Evolutionary conservation across 2,888 invertebrate genomes (phyloP).

Genomic region (Sphaerophoria rueppellii): DNA sequence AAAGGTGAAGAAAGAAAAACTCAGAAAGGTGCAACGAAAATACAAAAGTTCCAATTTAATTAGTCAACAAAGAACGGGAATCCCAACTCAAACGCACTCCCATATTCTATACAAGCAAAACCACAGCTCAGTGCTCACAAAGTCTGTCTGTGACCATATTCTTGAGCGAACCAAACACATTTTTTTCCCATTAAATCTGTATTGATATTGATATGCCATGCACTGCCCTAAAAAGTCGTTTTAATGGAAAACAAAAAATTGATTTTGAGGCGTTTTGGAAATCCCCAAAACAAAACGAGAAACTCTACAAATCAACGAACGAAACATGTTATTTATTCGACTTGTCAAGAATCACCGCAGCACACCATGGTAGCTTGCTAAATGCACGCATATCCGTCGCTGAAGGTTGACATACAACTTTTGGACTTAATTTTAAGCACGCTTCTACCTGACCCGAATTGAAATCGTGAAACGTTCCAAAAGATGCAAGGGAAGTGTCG

Average conservation of each 20-base stretch:
- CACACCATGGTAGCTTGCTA: background rate
- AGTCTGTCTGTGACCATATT: background rate
- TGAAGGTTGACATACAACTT: conserved; percentile 51
- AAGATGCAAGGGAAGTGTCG: conserved; percentile 3
- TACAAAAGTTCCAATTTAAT: conserved; percentile 21
- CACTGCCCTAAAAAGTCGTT: background rate
- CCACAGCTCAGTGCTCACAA: background rate
- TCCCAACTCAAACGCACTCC: conserved; percentile 22
- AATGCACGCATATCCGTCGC: conserved; percentile 54
- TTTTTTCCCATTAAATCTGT: conserved; percentile 14
- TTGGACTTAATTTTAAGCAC: conserved; percentile 40
- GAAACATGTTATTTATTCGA: conserved; percentile 5
- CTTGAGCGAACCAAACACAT: background rate
- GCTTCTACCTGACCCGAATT: background rate
- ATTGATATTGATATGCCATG: background rate
- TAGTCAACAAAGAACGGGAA: conserved; percentile 48
- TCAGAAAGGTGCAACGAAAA: conserved; percentile 35
- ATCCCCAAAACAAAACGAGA: conserved; percentile 39
- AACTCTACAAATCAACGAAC: background rate
- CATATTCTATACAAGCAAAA: background rate
- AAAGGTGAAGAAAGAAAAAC: conserved; percentile 12
- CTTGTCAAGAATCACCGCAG: background rate
- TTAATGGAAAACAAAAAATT: conserved; percentile 8
- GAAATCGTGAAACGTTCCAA: conserved; percentile 21
- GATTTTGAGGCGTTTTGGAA: conserved; percentile 34